Evolutionary conservation across 2,888 invertebrate species (phyloP).

Genomic region (Campaea margaritaria): DNA sequence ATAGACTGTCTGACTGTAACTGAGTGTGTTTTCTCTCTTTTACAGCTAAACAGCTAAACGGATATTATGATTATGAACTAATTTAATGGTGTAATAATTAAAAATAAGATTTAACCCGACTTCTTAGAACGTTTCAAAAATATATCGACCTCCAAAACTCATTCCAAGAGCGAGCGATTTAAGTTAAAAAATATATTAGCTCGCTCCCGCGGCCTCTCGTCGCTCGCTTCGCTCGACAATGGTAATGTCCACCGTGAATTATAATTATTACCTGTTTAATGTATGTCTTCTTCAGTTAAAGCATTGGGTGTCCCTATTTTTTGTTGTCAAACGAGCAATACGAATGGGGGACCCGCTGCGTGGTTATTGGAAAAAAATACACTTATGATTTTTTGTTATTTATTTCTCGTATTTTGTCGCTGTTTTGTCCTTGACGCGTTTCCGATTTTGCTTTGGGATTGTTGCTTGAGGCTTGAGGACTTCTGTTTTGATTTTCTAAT

Average conservation of each 20-base stretch:
- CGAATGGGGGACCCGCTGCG: constrained; percentile 70
- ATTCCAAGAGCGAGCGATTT: too few species aligned
- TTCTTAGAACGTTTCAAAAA: too few species aligned
- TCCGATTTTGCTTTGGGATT: constrained; percentile 43
- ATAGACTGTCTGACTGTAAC: too few species aligned
- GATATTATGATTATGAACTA: too few species aligned
- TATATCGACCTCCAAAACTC: too few species aligned
- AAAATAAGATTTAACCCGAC: too few species aligned
- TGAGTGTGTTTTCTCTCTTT: too few species aligned
- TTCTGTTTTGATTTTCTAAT: constrained; percentile 14
- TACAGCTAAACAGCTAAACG: too few species aligned
- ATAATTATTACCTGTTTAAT: constrained; percentile 80
- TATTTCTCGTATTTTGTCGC: constrained; percentile 32
- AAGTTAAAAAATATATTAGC: not conserved
- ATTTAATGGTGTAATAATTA: too few species aligned
- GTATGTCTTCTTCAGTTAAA: constrained; percentile 82
- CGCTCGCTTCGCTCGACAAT: constrained; percentile 46
- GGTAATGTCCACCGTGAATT: constrained; percentile 80
- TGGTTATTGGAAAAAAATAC: constrained; percentile 65
- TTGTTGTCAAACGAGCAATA: constrained; percentile 66
- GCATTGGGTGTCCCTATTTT: constrained; percentile 79
- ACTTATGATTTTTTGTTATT: constrained; percentile 43
- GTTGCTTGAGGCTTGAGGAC: not conserved
- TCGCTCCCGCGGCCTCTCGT: constrained; percentile 42
- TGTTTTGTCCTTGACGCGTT: constrained; percentile 43